These are phyloP conservation scores for Psix sp. DNA, from an alignment of 1,140 invertebrate genomes.

Conservation along the genomic window DNA sequence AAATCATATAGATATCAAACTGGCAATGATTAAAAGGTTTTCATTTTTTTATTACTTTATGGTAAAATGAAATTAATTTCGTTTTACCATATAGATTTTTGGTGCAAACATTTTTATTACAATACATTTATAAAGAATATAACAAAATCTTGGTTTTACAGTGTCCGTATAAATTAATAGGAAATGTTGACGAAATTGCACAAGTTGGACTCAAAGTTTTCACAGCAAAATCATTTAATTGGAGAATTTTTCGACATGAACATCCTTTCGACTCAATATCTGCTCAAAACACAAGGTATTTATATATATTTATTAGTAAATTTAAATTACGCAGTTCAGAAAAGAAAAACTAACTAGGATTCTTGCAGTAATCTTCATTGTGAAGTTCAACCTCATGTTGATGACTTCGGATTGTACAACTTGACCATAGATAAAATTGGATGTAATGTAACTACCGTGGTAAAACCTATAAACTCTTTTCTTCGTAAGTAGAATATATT, in stretches of 20 bases:
- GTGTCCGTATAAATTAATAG: slow-evolving; percentile 76
- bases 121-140: not conserved
- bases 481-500: slow-evolving; percentile 83
- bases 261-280: slow-evolving; percentile 59
- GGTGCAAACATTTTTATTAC: no score
- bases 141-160: slow-evolving; percentile 34
- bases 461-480: slow-evolving; percentile 84
- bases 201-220: slow-evolving; percentile 68
- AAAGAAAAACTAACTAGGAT: not conserved
- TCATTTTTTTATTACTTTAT: no score
- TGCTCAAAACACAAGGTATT: slow-evolving; percentile 59
- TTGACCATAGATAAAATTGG: slow-evolving; percentile 77
- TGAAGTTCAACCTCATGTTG: slow-evolving; percentile 79
- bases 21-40: no score
- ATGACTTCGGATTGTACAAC: slow-evolving; percentile 86
- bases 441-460: slow-evolving; percentile 79
- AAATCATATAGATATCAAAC: no score
- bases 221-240: slow-evolving; percentile 66
- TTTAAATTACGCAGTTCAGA: no score
- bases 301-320: no score
- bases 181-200: slow-evolving; percentile 43
- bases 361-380: slow-evolving; percentile 74
- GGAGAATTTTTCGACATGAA: slow-evolving; percentile 69
- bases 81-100: no score
- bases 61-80: no score